Conservation (phyloP, 2,888 invertebrate genomes). For the Mythimna albipuncta region DNA sequence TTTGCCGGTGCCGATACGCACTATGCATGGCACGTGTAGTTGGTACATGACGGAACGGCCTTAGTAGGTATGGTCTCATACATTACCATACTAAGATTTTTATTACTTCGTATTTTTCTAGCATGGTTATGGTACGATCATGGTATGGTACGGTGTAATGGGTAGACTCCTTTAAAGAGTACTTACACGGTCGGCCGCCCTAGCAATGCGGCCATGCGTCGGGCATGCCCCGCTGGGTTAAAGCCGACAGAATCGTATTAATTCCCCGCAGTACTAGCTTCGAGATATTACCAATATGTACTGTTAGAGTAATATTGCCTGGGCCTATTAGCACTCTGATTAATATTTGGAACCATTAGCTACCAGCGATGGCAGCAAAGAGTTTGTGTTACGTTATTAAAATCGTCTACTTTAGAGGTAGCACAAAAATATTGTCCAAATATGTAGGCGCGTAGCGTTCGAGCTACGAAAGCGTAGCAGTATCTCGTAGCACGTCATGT, state of each 20-base stretch:
- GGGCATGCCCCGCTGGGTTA: slow-evolving; percentile 13
- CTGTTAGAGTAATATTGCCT: neutral
- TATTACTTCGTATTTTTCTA: too few species aligned
- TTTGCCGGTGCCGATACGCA: too few species aligned
- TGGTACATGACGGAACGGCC: too few species aligned
- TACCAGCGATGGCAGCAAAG: neutral
- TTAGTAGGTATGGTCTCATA: too few species aligned
- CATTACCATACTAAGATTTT: too few species aligned
- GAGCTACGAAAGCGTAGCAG: slow-evolving; percentile 4
- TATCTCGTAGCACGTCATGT: neutral
- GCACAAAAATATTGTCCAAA: neutral
- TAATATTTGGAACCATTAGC: neutral
- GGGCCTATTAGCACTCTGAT: neutral
- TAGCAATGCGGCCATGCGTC: slow-evolving; percentile 36
- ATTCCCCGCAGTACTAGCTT: slow-evolving; percentile 22
- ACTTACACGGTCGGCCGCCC: slow-evolving; percentile 29
- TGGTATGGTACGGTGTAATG: too few species aligned
- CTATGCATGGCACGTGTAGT: too few species aligned
- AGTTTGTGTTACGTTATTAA: neutral
- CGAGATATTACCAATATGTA: slow-evolving; percentile 8
- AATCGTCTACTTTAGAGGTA: neutral
- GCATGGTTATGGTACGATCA: too few species aligned
- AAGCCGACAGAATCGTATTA: slow-evolving; percentile 36
- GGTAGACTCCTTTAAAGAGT: neutral
- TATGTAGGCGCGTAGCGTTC: neutral